Evolutionary conservation across 2,797 vertebrate genomes (phyloP).

Genomic region (Hydrophis major): DNA sequence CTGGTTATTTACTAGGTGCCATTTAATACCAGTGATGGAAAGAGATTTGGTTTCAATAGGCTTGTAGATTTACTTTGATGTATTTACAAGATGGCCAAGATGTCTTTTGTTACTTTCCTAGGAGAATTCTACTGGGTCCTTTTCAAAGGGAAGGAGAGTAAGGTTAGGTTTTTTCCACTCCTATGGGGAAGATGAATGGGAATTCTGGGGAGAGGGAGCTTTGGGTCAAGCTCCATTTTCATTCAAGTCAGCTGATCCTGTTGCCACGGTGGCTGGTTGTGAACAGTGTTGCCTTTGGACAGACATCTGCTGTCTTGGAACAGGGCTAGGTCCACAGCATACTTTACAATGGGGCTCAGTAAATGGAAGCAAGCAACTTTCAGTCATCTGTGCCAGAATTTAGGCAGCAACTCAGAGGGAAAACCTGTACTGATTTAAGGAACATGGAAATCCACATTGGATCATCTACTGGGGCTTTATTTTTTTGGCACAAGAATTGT

Average conservation of each 20-base stretch:
- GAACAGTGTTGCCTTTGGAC: constrained; percentile 5
- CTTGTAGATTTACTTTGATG: not conserved
- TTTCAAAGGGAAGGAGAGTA: not conserved
- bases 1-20: not conserved
- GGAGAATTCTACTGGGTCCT: not conserved
- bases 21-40: not conserved
- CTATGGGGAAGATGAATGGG: not conserved
- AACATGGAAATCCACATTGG: not conserved
- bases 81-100: not conserved
- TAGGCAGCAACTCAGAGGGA: not conserved
- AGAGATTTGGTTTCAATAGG: not conserved
- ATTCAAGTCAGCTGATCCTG: constrained; percentile 11
- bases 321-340: not conserved
- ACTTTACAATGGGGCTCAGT: not conserved
- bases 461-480: not conserved
- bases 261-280: not conserved
- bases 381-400: constrained; percentile 3
- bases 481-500: not conserved
- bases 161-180: not conserved
- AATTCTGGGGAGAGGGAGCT: not conserved
- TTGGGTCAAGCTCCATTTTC: not conserved
- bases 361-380: not conserved
- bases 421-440: not conserved
- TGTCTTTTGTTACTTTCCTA: not conserved
- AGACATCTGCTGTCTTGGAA: constrained; percentile 27